Evolutionary conservation across 2,113 vertebrate species (phyloP).

Genomic region (Mormoops blainvillei): DNA sequence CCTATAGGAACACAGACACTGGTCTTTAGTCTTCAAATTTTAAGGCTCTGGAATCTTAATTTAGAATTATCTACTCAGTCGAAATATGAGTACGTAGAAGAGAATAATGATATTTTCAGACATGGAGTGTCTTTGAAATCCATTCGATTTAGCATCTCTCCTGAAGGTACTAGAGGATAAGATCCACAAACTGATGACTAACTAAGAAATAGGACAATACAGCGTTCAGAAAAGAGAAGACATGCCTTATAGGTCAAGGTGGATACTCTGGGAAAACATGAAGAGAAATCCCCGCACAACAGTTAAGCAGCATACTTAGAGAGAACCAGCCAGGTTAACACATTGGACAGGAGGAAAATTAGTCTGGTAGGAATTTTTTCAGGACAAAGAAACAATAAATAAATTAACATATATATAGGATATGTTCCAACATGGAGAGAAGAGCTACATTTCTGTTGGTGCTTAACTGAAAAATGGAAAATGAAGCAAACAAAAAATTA

Average conservation of each 20-base stretch:
- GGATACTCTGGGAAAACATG: background rate
- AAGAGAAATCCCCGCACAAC: background rate
- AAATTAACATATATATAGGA: background rate
- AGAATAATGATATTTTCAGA: constrained; percentile 8
- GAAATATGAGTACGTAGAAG: background rate
- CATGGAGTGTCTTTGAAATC: background rate
- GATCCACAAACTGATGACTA: background rate
- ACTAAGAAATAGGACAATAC: background rate
- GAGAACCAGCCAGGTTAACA: background rate
- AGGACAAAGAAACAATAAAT: background rate
- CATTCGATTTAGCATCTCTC: background rate
- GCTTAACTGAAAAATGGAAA: background rate
- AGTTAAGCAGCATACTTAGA: background rate
- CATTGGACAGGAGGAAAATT: background rate
- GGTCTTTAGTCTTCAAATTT: background rate
- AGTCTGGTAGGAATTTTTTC: background rate
- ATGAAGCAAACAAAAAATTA: background rate
- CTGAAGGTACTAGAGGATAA: background rate
- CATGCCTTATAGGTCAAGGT: background rate
- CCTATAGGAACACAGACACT: background rate
- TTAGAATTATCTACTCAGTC: background rate
- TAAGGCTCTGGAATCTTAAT: background rate
- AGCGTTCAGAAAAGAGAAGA: background rate
- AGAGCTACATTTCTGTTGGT: background rate
- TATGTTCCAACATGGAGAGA: too few relatives aligned